Conservation (phyloP, 2,797 vertebrate species). For the Schizopygopsis pylzovi region DNA sequence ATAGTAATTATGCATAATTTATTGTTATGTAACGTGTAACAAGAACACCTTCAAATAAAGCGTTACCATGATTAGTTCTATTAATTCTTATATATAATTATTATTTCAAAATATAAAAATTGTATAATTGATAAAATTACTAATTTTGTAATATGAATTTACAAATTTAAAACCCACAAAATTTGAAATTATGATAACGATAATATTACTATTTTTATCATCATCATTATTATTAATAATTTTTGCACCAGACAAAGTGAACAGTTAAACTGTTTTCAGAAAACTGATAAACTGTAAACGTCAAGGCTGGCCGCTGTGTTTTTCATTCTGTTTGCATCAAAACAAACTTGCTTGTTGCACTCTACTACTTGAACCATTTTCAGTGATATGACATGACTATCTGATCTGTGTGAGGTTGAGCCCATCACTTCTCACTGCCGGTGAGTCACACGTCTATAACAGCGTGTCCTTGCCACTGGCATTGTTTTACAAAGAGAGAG, state of each 20-base stretch:
- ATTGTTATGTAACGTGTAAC: too few relatives aligned
- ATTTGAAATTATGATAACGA: too few relatives aligned
- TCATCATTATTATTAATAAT: not conserved
- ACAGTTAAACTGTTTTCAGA: not conserved
- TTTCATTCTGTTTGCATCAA: not conserved
- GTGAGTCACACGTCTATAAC: not conserved
- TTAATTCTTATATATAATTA: too few relatives aligned
- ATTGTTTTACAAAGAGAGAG: slow-evolving; percentile 8
- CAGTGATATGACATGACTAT: not conserved
- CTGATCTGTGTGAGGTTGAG: not conserved
- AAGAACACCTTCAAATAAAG: too few relatives aligned
- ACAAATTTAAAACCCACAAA: too few relatives aligned
- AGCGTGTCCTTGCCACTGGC: slow-evolving; percentile 11
- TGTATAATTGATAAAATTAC: too few relatives aligned
- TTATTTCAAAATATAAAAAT: not conserved
- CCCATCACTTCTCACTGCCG: slow-evolving; percentile 17
- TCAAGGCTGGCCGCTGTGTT: not conserved
- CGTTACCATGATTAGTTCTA: too few relatives aligned
- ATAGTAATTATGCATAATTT: too few relatives aligned
- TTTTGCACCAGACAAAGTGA: not conserved
- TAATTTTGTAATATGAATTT: too few relatives aligned
- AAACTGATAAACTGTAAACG: not conserved
- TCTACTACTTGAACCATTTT: slow-evolving; percentile 9
- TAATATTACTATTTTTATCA: too few relatives aligned
- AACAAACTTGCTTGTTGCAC: not conserved